Evolutionary conservation across 2,888 invertebrate genomes (phyloP).

Genomic region (Meliscaeva auricollis): DNA sequence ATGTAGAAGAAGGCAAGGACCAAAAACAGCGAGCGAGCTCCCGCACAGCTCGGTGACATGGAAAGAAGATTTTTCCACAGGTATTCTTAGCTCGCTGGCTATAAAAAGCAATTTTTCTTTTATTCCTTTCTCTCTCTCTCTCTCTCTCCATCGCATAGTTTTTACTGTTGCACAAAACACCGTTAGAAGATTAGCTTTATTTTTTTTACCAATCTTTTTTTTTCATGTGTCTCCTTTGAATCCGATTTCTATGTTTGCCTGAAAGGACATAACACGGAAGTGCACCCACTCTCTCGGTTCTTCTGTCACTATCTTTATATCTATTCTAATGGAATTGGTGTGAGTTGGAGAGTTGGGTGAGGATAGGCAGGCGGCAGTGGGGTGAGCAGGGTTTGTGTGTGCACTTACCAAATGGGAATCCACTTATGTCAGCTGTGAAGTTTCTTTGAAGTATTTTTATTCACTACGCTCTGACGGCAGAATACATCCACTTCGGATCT

Average conservation of each 20-base stretch:
- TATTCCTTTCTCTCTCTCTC: neutral
- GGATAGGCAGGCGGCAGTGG: neutral
- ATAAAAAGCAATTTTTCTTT: conserved; percentile 8
- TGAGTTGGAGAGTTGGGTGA: too few relatives aligned
- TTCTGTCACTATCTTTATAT: conserved; percentile 39
- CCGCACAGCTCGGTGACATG: conserved; percentile 52
- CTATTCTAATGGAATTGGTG: conserved; percentile 50
- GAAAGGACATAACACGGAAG: conserved; percentile 75
- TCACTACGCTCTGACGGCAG: conserved; percentile 57
- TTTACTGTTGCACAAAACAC: conserved; percentile 74
- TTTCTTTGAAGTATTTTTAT: conserved; percentile 76
- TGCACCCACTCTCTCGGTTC: conserved; percentile 61
- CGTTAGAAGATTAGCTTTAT: conserved; percentile 74
- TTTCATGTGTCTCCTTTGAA: conserved; percentile 49
- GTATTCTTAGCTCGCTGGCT: conserved; percentile 51
- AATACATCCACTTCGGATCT: conserved; percentile 36
- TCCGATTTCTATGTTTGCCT: conserved; percentile 68
- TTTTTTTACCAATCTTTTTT: conserved; percentile 40
- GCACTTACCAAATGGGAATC: conserved; percentile 76
- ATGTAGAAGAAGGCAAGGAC: neutral
- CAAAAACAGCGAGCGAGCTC: conserved; percentile 21
- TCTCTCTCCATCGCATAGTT: conserved; percentile 32
- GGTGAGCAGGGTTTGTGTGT: conserved; percentile 37
- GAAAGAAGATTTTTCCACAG: conserved; percentile 62
- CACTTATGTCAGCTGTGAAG: conserved; percentile 76